Evolutionary conservation across 2,113 vertebrate species (phyloP).

Genomic region (Pelmatolapia mariae): DNA sequence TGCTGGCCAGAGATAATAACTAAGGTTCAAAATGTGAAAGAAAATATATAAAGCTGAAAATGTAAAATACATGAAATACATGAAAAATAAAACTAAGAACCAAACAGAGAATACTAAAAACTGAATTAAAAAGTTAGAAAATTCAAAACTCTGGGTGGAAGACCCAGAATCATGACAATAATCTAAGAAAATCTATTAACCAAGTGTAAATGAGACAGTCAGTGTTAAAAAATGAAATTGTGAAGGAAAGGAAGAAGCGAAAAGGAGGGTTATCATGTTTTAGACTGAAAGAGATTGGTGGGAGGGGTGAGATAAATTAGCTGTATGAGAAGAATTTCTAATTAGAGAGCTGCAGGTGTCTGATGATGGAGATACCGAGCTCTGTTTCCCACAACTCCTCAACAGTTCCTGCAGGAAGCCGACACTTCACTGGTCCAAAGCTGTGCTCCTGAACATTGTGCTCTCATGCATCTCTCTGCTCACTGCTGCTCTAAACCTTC

Average conservation of each 20-base stretch:
- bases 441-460: neutral
- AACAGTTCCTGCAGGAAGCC: neutral
- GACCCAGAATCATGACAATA: neutral
- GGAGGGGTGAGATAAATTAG: neutral
- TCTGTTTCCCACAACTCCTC: neutral
- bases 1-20: neutral
- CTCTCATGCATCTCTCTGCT: neutral
- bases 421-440: neutral
- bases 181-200: neutral
- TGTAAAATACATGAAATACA: neutral
- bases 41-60: neutral
- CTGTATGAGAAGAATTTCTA: neutral
- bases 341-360: fast-evolving
- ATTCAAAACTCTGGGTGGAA: neutral
- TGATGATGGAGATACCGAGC: neutral
- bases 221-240: neutral
- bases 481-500: neutral
- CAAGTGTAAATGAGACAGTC: neutral
- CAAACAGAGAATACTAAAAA: neutral
- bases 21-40: neutral
- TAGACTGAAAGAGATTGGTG: neutral
- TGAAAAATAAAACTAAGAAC: neutral
- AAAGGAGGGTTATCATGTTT: neutral
- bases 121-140: neutral
- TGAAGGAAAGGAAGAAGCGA: neutral